Evolutionary conservation across 2,888 invertebrate genomes (phyloP), one percentile per base, ranked within the genome.

Genomic region (Halictus ligatus): DNA sequence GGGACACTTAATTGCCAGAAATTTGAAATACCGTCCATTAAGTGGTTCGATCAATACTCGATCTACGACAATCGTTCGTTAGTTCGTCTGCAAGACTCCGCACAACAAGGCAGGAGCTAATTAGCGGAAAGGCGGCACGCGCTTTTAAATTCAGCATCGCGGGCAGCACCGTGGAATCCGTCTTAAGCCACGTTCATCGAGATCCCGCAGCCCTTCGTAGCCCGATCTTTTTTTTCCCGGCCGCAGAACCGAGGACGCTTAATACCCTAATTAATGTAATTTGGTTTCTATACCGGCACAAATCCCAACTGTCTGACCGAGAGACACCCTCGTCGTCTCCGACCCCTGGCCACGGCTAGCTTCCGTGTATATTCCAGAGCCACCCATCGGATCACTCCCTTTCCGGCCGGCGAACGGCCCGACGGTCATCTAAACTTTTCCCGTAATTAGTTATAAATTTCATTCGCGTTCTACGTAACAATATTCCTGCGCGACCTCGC

Each of bases 391-490:
- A 74, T 75, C 85, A 88, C 88, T 89, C 89, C 88, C 87, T 84
- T 90, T 91, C 89, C 88, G 89, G 86, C 88, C 88, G 85, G 89
- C 90, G 90, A 89, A 89, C 89, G 88, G 87, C 88, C 90, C 92
- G 91, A 91, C 91, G 92, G 93, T 93, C 93, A 93, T 94, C 94
- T 93, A 94, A 94, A 94, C 93, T 94, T 94, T 94, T 92, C 91
- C 91, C 92, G 92, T 94, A 94, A 94, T 94, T 94, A 94, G 94
- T 94, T 94, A 94, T 94, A 94, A 94, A 94, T 94, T 94, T 94
- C 91, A 93, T 94, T 93, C 90, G 91, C 92, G 91, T 92, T 89
- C 90, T 90, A 90, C 92, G 91, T 92, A 94, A 94, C 92, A 94
- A 94, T 94, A 94, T 94, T 93, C 92, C 90, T 89, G 88, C 84